Evolutionary conservation across 2,113 vertebrate species (phyloP).

Genomic region (Notothenia coriiceps): DNA sequence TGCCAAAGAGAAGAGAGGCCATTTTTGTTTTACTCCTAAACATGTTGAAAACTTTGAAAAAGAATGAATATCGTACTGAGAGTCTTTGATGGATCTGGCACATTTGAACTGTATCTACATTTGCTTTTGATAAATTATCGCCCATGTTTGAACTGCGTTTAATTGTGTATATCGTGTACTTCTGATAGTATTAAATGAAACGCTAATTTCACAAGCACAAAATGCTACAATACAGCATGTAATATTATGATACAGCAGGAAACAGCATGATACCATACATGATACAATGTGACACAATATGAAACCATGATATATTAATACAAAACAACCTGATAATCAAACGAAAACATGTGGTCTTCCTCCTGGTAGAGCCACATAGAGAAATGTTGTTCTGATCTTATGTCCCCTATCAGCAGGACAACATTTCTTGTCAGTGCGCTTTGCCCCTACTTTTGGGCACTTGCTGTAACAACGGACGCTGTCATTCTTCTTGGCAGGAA

Average conservation of each 20-base stretch:
- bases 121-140: neutral
- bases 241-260: neutral
- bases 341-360: neutral
- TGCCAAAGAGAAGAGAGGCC: constrained; percentile 35
- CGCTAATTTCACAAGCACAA: neutral
- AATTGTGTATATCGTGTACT: neutral
- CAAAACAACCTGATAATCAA: neutral
- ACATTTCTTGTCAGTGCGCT: too few relatives aligned
- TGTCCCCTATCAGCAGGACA: too few relatives aligned
- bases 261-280: neutral
- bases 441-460: too few relatives aligned
- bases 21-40: neutral
- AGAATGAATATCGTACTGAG: neutral
- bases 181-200: too few relatives aligned
- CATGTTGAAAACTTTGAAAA: constrained; percentile 2
- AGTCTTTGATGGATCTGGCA: neutral
- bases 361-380: too few relatives aligned
- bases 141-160: neutral
- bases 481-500: too few relatives aligned
- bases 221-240: neutral
- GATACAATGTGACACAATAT: neutral
- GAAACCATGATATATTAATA: neutral
- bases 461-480: too few relatives aligned
- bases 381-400: too few relatives aligned
- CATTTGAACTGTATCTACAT: neutral